Conservation (phyloP, 2,888 invertebrate species). For the Sphinx pinastri region DNA sequence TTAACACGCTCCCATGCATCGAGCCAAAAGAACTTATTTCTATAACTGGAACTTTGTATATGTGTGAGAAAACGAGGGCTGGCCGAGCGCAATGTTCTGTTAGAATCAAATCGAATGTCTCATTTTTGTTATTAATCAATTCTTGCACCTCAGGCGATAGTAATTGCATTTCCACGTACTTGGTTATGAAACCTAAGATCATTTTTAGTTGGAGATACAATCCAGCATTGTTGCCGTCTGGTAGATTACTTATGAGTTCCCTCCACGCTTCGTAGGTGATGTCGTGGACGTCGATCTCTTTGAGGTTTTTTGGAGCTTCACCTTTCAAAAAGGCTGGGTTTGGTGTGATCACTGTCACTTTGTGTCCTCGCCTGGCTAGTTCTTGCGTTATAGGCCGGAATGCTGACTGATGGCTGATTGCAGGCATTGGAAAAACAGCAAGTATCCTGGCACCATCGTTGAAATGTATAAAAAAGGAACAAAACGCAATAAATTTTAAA, state of each 20-base stretch:
- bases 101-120: constrained; percentile 55
- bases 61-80: constrained; percentile 47
- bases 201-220: constrained; percentile 5
- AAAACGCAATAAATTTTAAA: neutral
- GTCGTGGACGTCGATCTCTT: constrained; percentile 29
- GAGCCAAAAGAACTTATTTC: constrained; percentile 54
- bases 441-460: constrained; percentile 44
- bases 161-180: neutral
- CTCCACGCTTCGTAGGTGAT: constrained; percentile 25
- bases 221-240: constrained; percentile 2
- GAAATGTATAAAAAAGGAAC: neutral
- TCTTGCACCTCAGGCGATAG: constrained; percentile 38
- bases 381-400: constrained; percentile 43
- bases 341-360: constrained; percentile 28
- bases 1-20: constrained; percentile 32
- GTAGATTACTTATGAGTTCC: neutral
- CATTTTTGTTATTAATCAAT: constrained; percentile 40
- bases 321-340: constrained; percentile 24
- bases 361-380: constrained; percentile 28
- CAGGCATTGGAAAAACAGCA: constrained; percentile 47
- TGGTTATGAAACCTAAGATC: neutral
- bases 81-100: constrained; percentile 47
- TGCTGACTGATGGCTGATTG: constrained; percentile 59
- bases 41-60: constrained; percentile 57
- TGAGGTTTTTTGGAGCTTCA: constrained; percentile 19